These are phyloP conservation scores for Drosophila mettleri DNA, from an alignment of 2,888 invertebrate genomes.

Conservation along the genomic window DNA sequence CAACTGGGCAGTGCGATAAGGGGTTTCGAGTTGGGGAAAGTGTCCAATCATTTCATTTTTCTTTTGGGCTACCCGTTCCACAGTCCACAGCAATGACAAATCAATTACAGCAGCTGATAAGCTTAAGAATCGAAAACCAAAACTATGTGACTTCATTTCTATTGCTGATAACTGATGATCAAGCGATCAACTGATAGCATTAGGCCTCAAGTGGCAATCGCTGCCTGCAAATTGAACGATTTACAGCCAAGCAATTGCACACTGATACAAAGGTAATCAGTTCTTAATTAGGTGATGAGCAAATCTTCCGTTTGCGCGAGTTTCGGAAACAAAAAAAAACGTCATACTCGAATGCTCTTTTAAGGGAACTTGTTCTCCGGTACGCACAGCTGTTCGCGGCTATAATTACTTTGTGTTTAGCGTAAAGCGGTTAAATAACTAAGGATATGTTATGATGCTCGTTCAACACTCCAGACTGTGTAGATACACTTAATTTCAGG, in stretches of 20 bases:
- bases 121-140: not conserved
- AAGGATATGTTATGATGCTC: not conserved
- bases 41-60: constrained; percentile 28
- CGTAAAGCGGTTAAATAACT: not conserved
- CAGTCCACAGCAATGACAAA: constrained; percentile 35
- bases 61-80: constrained; percentile 19
- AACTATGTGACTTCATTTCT: constrained; percentile 47
- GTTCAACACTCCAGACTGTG: not conserved
- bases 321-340: constrained; percentile 29
- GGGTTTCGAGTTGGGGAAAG: constrained; percentile 15
- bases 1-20: constrained; percentile 54
- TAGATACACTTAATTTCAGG: not conserved
- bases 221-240: constrained; percentile 54
- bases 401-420: not conserved
- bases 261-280: constrained; percentile 6
- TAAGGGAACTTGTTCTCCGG: constrained; percentile 62
- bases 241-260: constrained; percentile 41
- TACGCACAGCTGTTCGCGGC: constrained; percentile 10
- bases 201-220: constrained; percentile 68
- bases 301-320: constrained; percentile 27
- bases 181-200: constrained; percentile 38
- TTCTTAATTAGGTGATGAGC: constrained; percentile 67
- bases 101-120: constrained; percentile 49
- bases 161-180: constrained; percentile 40
- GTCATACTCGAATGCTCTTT: not conserved